These are phyloP conservation scores for Hydrozoanthus gracilis DNA, from an alignment of 92 coral and sea anemone genomes.

Conservation along the genomic window DNA sequence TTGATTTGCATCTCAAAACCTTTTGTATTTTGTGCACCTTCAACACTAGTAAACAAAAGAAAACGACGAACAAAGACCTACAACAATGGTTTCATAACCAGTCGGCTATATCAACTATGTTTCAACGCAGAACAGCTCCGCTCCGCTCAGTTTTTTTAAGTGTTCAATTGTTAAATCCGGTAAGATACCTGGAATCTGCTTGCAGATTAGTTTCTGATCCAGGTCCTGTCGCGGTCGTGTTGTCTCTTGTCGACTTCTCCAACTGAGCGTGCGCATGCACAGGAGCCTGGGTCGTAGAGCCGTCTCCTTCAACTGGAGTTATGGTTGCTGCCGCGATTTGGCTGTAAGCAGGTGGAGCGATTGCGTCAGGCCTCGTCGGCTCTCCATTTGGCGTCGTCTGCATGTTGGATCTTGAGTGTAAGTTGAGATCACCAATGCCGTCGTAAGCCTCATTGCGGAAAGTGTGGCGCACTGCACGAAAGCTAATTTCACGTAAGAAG, in stretches of 20 bases:
- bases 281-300: slow-evolving; percentile 44
- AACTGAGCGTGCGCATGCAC: slow-evolving; percentile 59
- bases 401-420: slow-evolving; percentile 5
- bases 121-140: no score
- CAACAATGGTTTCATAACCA: no score
- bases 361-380: slow-evolving; percentile 43
- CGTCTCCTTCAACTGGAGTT: slow-evolving; percentile 44
- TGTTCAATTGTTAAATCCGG: no score
- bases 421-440: slow-evolving; percentile 53
- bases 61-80: no score
- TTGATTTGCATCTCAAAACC: no score
- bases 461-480: slow-evolving; percentile 68
- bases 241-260: slow-evolving; percentile 1
- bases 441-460: slow-evolving; percentile 81
- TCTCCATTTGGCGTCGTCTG: slow-evolving; percentile 36
- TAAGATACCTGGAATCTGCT: slow-evolving; percentile 55
- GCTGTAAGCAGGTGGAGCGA: slow-evolving; percentile 87
- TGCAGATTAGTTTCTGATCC: slow-evolving; percentile 84
- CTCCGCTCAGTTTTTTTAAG: no score
- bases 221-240: slow-evolving; percentile 69
- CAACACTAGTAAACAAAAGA: no score
- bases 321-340: slow-evolving; percentile 51
- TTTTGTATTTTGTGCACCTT: no score
- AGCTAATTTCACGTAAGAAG: neutral
- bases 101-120: no score